Percentiles rank a stretch among this genome's conserved stretches.
These are phyloP conservation scores for Anoncus sp. DNA, from an alignment of 2,888 invertebrate genomes.

Conservation along the genomic window DNA sequence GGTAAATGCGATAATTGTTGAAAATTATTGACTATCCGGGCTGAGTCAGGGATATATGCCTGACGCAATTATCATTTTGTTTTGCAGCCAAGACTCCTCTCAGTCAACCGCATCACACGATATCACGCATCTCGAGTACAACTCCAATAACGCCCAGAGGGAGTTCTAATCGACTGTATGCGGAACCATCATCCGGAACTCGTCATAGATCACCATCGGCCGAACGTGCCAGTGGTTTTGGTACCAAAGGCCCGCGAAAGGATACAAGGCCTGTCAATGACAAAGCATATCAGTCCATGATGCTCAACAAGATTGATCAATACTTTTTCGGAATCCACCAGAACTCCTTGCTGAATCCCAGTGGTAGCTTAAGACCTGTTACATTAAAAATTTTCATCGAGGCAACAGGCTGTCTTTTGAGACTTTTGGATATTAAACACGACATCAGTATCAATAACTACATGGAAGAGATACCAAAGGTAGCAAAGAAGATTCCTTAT, in stretches of 20 bases:
- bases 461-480: conserved; percentile 83
- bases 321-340: conserved; percentile 72
- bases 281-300: conserved; percentile 75
- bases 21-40: neutral
- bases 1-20: neutral
- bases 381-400: conserved; percentile 79
- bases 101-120: conserved; percentile 39
- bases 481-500: conserved; percentile 85
- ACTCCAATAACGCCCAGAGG: conserved; percentile 61
- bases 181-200: conserved; percentile 59
- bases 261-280: conserved; percentile 77
- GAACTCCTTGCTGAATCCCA: conserved; percentile 72
- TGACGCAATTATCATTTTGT: neutral
- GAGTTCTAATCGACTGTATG: conserved; percentile 19
- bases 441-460: conserved; percentile 75
- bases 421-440: conserved; percentile 72
- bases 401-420: conserved; percentile 72
- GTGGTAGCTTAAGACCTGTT: conserved; percentile 77
- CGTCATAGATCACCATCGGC: conserved; percentile 75
- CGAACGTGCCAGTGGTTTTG: conserved; percentile 73
- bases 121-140: conserved; percentile 11
- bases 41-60: too few species aligned
- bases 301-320: conserved; percentile 76
- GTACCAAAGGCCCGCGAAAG: conserved; percentile 72
- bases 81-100: conserved; percentile 58